Conservation (phyloP, 2,113 vertebrate species). For the human region DNA sequence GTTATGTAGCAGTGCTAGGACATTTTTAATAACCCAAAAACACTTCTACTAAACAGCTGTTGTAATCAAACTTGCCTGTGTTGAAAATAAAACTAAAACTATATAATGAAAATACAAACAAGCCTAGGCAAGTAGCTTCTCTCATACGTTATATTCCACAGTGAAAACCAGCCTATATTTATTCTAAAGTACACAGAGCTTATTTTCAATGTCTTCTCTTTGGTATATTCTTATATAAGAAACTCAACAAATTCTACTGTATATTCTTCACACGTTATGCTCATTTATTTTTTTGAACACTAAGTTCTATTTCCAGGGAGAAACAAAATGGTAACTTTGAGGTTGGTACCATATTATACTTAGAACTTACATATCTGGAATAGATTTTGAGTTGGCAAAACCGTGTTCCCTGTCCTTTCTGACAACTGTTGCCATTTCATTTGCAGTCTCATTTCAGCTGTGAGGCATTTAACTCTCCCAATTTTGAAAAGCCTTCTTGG, state of each 20-base stretch:
- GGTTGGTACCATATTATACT: neutral
- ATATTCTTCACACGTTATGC: neutral
- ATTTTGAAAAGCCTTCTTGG: too few relatives aligned
- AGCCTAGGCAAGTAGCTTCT: neutral
- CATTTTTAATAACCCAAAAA: fast-evolving
- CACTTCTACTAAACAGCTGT: fast-evolving
- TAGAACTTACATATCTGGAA: neutral
- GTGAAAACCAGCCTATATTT: neutral
- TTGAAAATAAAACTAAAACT: neutral
- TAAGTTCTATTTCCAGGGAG: constrained; percentile 15
- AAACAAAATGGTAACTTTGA: neutral
- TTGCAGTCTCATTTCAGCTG: neutral
- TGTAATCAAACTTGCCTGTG: fast-evolving
- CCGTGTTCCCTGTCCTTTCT: neutral
- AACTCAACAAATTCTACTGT: neutral
- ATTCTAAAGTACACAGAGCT: neutral
- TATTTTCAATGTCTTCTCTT: neutral
- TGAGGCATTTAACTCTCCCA: fast-evolving
- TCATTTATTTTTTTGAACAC: neutral
- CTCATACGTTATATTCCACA: neutral
- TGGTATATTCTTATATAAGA: neutral
- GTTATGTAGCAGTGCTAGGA: fast-evolving
- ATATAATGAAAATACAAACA: fast-evolving
- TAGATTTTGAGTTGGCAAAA: neutral
- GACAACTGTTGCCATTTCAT: neutral